A percentile compares a stretch with the other conserved stretches of the same genome.
These are phyloP conservation scores for Nesoenas mayeri DNA, from an alignment of 2,113 vertebrate genomes.

Conservation along the genomic window DNA sequence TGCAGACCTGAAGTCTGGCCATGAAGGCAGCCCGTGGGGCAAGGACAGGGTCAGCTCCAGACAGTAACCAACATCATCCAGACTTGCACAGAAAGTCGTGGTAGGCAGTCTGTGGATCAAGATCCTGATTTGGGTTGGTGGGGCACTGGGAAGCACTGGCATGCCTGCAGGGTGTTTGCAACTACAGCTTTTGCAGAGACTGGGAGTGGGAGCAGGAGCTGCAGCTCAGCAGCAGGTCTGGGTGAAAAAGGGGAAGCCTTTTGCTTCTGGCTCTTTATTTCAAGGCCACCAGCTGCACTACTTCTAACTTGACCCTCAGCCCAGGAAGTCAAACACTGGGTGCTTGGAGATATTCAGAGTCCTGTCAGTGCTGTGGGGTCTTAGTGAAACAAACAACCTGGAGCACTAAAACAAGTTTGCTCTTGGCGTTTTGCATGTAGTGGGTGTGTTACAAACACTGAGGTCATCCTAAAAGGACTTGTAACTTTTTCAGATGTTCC, in stretches of 20 bases:
- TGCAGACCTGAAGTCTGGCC: background rate
- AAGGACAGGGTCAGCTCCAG: background rate
- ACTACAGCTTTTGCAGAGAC: background rate
- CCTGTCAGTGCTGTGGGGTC: background rate
- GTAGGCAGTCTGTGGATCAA: background rate
- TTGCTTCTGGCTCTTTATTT: background rate
- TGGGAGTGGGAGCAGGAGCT: accelerated
- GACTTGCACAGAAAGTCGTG: background rate
- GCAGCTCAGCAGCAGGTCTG: background rate
- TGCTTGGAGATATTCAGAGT: background rate
- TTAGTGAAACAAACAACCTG: background rate
- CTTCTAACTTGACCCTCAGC: background rate
- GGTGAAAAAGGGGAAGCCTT: background rate
- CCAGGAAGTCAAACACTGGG: background rate
- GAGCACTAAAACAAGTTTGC: background rate
- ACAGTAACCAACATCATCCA: background rate
- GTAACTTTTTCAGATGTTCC: background rate
- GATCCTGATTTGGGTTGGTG: background rate
- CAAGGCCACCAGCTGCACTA: background rate
- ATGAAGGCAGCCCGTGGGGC: background rate
- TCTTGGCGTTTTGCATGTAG: background rate
- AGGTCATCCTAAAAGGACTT: background rate
- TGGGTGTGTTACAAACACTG: background rate
- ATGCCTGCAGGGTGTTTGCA: background rate
- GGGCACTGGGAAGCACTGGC: background rate